Evolutionary conservation across 2,113 vertebrate genomes (phyloP).

Genomic region (Dendropsophus ebraccatus): DNA sequence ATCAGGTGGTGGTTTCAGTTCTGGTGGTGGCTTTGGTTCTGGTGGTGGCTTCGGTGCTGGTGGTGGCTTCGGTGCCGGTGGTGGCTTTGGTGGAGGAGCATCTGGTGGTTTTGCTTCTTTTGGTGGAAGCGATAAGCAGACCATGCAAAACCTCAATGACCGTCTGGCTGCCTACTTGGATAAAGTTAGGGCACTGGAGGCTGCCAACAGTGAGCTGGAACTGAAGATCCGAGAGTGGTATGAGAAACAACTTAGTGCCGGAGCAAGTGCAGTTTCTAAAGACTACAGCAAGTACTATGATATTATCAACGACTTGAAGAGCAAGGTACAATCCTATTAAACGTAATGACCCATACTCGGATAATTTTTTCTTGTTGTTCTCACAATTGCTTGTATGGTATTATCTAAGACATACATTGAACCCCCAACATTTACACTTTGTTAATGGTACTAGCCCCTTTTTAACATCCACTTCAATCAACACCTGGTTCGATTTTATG

Average conservation of each 20-base stretch:
- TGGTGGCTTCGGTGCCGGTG: neutral
- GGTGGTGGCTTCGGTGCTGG: neutral
- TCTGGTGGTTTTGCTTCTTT: neutral
- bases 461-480: too few relatives aligned
- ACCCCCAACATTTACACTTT: too few relatives aligned
- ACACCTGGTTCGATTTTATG: neutral
- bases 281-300: slow-evolving; percentile 73
- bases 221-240: slow-evolving; percentile 79
- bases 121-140: slow-evolving; percentile 73
- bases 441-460: too few relatives aligned
- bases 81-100: slow-evolving; percentile 42
- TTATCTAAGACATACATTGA: too few relatives aligned
- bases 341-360: too few relatives aligned
- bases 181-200: slow-evolving; percentile 74
- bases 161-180: slow-evolving; percentile 78
- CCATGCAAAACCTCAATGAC: slow-evolving; percentile 81
- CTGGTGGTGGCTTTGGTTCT: neutral
- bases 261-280: slow-evolving; percentile 60
- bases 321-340: slow-evolving; percentile 67
- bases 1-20: neutral
- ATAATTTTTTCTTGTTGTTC: too few relatives aligned
- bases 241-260: slow-evolving; percentile 72
- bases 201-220: slow-evolving; percentile 75
- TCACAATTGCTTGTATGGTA: too few relatives aligned
- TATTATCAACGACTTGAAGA: slow-evolving; percentile 74